A percentile compares a stretch with the other conserved stretches of the same genome.
Evolutionary conservation across 2,113 vertebrate genomes (phyloP).

Genomic region (Phylloscopus whistleri): DNA sequence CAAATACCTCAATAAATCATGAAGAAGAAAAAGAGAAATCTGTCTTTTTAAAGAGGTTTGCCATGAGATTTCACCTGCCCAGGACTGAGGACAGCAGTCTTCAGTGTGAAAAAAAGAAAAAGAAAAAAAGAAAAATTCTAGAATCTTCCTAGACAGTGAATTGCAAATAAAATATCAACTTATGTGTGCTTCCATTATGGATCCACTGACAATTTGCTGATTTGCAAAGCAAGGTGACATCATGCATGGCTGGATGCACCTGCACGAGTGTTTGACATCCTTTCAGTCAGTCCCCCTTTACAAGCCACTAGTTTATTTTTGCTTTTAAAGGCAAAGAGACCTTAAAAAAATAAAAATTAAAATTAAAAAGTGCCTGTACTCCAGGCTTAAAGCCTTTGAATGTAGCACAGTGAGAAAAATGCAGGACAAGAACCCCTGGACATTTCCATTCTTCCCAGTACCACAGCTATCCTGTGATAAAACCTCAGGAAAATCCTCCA

Average conservation of each 20-base stretch:
- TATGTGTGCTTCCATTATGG: not conserved
- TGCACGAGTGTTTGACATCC: not conserved
- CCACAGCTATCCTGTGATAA: not conserved
- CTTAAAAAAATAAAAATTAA: not conserved
- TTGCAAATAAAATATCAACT: not conserved
- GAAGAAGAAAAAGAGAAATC: not conserved
- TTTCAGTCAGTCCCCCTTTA: not conserved
- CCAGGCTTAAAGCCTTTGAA: not conserved
- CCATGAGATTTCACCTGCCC: not conserved
- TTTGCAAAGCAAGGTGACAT: not conserved
- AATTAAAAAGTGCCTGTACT: not conserved
- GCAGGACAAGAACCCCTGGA: not conserved
- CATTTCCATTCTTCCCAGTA: not conserved
- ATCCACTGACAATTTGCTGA: not conserved
- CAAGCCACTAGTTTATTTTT: not conserved
- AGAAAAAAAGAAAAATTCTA: not conserved
- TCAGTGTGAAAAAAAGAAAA: not conserved
- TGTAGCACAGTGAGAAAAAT: not conserved
- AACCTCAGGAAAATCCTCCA: not conserved
- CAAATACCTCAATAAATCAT: slow-evolving; percentile 36
- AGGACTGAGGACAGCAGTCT: not conserved
- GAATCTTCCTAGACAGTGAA: not conserved
- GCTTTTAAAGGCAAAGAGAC: not conserved
- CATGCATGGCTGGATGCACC: not conserved
- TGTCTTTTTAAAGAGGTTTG: slow-evolving; percentile 27